Conservation (phyloP, 64 coral and sea anemone genomes). For the Stylophora pistillata region DNA sequence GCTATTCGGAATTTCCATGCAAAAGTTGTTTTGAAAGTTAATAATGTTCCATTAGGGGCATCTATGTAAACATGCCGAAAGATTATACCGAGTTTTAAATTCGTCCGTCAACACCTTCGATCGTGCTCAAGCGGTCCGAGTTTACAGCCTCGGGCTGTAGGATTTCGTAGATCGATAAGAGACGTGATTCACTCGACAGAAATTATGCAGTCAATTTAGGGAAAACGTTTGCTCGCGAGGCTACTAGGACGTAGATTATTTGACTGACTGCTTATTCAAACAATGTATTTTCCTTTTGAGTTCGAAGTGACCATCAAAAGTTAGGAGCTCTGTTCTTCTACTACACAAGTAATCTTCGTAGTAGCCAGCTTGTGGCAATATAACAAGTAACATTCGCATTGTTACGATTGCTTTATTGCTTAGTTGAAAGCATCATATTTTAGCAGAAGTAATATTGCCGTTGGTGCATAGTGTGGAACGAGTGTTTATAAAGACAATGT, state of each 20-base stretch:
- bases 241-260: too few species aligned
- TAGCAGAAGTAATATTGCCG: background rate
- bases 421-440: background rate
- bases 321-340: too few species aligned
- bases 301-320: too few species aligned
- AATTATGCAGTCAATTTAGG: background rate
- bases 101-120: background rate
- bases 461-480: background rate
- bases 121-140: background rate
- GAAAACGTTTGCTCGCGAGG: background rate
- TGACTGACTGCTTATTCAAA: background rate
- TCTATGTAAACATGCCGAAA: conserved; percentile 16
- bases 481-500: background rate
- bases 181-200: background rate
- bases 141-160: background rate
- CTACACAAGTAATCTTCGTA: background rate
- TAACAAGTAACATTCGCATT: background rate
- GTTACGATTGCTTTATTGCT: background rate
- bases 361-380: background rate
- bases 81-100: background rate
- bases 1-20: background rate
- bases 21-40: background rate
- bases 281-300: background rate
- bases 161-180: background rate
- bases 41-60: background rate